Percentiles rank a stretch among this genome's conserved stretches.
Conservation (phyloP, 2,113 vertebrate genomes). For the Merops nubicus region DNA sequence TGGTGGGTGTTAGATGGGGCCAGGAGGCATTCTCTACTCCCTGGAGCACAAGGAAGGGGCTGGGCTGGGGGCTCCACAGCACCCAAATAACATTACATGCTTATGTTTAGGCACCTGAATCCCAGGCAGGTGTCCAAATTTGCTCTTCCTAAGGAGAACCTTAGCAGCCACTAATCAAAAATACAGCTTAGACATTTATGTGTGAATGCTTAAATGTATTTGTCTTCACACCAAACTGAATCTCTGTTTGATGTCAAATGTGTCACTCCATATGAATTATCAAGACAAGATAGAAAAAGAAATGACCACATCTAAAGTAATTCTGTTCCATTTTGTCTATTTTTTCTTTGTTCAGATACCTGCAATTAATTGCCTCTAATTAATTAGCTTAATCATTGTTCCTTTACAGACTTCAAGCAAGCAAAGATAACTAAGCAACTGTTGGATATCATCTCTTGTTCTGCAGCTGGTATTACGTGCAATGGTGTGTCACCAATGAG, state of each 20-base stretch:
- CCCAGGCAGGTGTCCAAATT: neutral
- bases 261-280: neutral
- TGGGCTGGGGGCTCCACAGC: neutral
- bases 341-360: neutral
- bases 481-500: neutral
- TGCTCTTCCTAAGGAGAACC: neutral
- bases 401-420: neutral
- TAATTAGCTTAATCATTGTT: neutral
- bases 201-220: neutral
- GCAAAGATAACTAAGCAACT: neutral
- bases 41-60: neutral
- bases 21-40: neutral
- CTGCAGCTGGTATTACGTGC: neutral
- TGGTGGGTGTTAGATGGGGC: neutral
- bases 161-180: neutral
- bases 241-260: neutral
- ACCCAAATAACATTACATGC: neutral
- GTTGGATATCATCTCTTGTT: neutral
- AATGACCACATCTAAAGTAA: neutral
- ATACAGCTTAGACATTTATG: neutral
- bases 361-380: neutral
- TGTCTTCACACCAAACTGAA: neutral
- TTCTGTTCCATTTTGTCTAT: neutral
- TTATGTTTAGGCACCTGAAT: neutral
- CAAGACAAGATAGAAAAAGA: neutral